Conservation (phyloP, 2,113 vertebrate genomes). For the Nibea coibor region DNA sequence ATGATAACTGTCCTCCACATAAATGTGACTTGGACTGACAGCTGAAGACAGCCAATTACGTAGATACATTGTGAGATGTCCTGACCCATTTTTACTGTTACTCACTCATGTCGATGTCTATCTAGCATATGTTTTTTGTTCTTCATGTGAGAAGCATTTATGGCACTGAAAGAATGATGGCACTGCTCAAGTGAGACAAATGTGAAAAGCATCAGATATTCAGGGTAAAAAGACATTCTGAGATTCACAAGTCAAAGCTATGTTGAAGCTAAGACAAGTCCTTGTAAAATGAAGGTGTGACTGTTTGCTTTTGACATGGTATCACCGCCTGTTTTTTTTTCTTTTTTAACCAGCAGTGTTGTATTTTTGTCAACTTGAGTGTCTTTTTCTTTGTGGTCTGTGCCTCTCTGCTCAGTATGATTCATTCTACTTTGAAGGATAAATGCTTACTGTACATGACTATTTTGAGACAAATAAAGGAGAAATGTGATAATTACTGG, state of each 20-base stretch:
- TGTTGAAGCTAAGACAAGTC: not conserved
- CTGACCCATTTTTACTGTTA: constrained; percentile 12
- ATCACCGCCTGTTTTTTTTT: not conserved
- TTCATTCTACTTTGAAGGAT: constrained; percentile 50
- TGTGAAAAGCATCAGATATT: not conserved
- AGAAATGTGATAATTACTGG: constrained; percentile 19
- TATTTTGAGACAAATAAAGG: constrained; percentile 69
- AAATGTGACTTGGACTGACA: constrained; percentile 11
- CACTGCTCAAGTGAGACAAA: not conserved
- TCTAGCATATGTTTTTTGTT: not conserved
- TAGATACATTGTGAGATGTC: constrained; percentile 27
- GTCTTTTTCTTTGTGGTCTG: constrained; percentile 61
- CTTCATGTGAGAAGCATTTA: constrained; percentile 12
- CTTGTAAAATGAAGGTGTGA: constrained; percentile 6
- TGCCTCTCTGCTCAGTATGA: constrained; percentile 55
- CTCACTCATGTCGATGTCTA: not conserved
- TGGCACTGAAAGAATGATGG: not conserved
- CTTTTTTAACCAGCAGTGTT: constrained; percentile 37
- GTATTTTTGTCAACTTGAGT: constrained; percentile 48
- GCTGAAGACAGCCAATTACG: not conserved
- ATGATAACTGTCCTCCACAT: not conserved
- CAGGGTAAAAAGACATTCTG: not conserved
- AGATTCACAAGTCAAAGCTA: not conserved
- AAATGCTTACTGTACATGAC: constrained; percentile 55
- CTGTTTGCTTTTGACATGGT: not conserved